Evolutionary conservation across 2,797 vertebrate species (phyloP).

Genomic region (Gambelia wislizenii): DNA sequence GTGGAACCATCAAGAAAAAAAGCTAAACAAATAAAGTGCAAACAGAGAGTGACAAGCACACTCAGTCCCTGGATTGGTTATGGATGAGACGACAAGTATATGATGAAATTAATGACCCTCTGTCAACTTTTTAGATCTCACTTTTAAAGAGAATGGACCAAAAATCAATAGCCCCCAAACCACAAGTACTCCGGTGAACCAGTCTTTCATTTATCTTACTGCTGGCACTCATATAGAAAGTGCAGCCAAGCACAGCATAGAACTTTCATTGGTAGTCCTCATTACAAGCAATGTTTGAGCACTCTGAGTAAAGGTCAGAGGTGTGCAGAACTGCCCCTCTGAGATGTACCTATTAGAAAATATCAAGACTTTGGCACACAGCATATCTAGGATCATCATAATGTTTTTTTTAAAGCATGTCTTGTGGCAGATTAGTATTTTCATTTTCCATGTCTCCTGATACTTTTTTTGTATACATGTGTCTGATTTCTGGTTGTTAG

Average conservation of each 20-base stretch:
- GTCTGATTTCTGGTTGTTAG: background rate
- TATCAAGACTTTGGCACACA: conserved; percentile 59
- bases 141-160: conserved; percentile 87
- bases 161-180: conserved; percentile 85
- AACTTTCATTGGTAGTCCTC: conserved; percentile 83
- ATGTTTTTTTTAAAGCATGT: conserved; percentile 21
- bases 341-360: conserved; percentile 74
- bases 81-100: conserved; percentile 86
- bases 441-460: background rate
- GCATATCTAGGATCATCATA: conserved; percentile 40
- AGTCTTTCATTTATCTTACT: conserved; percentile 90
- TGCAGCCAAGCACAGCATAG: conserved; percentile 85
- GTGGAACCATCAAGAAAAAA: conserved; percentile 81
- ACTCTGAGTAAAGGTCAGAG: conserved; percentile 81
- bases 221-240: conserved; percentile 86
- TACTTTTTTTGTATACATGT: background rate
- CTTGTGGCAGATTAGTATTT: conserved; percentile 10
- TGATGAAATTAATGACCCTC: conserved; percentile 91
- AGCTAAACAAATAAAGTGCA: conserved; percentile 90
- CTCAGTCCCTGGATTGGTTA: conserved; percentile 82
- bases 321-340: conserved; percentile 73
- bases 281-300: conserved; percentile 79
- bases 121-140: conserved; percentile 88
- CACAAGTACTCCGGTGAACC: conserved; percentile 83
- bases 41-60: conserved; percentile 86